Percentiles rank a stretch among this genome's conserved stretches.
Conservation (phyloP, 2,888 invertebrate genomes). For the Heliconius hortense region DNA sequence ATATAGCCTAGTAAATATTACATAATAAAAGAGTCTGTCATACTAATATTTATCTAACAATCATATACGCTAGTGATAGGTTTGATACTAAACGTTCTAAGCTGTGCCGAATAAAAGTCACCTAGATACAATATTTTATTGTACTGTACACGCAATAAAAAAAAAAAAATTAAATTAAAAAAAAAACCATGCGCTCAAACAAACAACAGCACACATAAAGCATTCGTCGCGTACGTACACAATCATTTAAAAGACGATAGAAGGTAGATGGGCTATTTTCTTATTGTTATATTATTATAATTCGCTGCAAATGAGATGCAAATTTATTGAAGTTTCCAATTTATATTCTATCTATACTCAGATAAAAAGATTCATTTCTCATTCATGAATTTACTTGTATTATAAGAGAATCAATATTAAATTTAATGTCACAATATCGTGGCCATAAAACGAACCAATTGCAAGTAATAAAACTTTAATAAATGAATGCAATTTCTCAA, state of each 20-base stretch:
- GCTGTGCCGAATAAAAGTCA: slow-evolving; percentile 40
- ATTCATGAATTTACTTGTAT: not conserved
- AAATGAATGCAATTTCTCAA: not conserved
- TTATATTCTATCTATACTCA: no score
- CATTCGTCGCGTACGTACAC: slow-evolving; percentile 52
- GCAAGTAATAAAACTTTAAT: no score
- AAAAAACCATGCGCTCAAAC: slow-evolving; percentile 59
- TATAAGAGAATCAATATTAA: no score
- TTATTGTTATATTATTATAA: not conserved
- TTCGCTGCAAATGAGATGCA: not conserved
- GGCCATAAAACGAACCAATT: not conserved
- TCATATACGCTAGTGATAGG: slow-evolving; percentile 59
- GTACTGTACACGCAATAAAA: slow-evolving; percentile 50
- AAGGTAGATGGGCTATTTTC: slow-evolving; percentile 29
- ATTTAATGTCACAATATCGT: not conserved
- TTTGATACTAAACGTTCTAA: slow-evolving; percentile 67
- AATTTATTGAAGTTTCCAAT: no score
- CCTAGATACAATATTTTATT: slow-evolving; percentile 47
- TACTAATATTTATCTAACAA: slow-evolving; percentile 22
- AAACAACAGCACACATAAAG: slow-evolving; percentile 71
- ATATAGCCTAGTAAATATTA: slow-evolving; percentile 3
- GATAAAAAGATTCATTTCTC: not conserved
- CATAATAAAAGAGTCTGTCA: slow-evolving; percentile 23
- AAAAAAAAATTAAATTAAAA: slow-evolving; percentile 32
- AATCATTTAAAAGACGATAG: slow-evolving; percentile 33